Evolutionary conservation across 2,888 invertebrate genomes (phyloP).

Genomic region (Hermaeophaga mercurialis): DNA sequence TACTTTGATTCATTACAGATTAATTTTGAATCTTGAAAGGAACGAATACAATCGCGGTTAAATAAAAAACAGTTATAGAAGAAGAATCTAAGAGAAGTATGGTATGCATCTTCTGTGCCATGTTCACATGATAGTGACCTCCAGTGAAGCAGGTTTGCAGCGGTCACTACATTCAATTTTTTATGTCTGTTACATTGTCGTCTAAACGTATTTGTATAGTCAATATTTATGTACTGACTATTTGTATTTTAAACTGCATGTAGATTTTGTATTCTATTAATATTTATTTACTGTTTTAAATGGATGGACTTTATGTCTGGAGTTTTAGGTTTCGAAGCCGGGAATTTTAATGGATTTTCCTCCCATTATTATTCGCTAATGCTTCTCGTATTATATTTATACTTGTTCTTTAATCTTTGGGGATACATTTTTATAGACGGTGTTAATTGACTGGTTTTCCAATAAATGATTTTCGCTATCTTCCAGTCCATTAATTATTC

Average conservation of each 20-base stretch:
- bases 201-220: constrained; percentile 34
- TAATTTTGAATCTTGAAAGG: background rate
- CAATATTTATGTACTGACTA: constrained; percentile 37
- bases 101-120: constrained; percentile 27
- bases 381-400: too few species aligned
- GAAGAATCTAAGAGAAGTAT: constrained; percentile 20
- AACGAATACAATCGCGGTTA: constrained; percentile 6
- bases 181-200: constrained; percentile 38
- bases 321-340: too few species aligned
- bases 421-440: too few species aligned
- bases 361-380: too few species aligned
- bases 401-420: too few species aligned
- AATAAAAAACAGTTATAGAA: constrained; percentile 12
- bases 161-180: constrained; percentile 30
- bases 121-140: constrained; percentile 34
- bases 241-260: constrained; percentile 26
- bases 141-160: constrained; percentile 26
- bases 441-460: too few species aligned
- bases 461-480: too few species aligned
- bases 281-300: constrained; percentile 24
- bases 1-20: background rate
- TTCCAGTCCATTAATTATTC: too few species aligned
- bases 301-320: constrained; percentile 11
- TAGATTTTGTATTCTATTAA: constrained; percentile 24
- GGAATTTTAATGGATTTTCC: constrained; percentile 2